phyloP scores from a whole-genome alignment of 2,797 vertebrate species.

The Pristis pectinata region DNA sequence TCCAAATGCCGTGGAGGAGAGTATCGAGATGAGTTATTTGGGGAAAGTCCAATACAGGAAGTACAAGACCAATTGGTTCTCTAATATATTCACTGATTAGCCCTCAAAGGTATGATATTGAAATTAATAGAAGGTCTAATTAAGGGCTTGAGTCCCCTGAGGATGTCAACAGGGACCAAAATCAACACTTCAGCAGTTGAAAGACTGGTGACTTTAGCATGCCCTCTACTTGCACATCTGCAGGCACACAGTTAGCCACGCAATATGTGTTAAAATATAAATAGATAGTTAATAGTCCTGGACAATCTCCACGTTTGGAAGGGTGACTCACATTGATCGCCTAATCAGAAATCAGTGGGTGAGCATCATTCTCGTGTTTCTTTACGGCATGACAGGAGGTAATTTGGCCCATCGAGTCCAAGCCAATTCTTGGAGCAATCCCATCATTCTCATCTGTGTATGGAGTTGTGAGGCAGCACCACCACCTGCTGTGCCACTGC shows the following conservation, averaged over 20 bases:
- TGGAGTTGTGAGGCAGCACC: too few relatives aligned
- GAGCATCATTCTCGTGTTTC: too few relatives aligned
- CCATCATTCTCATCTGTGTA: too few relatives aligned
- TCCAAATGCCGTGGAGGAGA: not conserved
- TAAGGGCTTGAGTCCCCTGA: not conserved
- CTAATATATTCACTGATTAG: not conserved
- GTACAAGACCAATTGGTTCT: not conserved
- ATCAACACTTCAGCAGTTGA: not conserved
- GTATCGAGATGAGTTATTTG: not conserved
- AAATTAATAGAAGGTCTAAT: not conserved
- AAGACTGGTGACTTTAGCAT: slow-evolving; percentile 7
- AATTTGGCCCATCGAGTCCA: too few relatives aligned
- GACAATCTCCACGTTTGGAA: not conserved
- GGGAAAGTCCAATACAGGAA: not conserved
- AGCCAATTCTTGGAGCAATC: too few relatives aligned
- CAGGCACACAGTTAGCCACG: not conserved
- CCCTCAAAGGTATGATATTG: not conserved
- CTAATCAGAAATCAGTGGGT: not conserved
- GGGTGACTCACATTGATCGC: not conserved
- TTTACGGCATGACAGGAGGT: too few relatives aligned
- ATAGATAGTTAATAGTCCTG: not conserved
- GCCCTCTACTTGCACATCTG: not conserved
- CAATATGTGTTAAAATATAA: slow-evolving; percentile 7
- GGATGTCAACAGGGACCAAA: not conserved
- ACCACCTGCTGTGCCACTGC: too few relatives aligned